Percentiles rank a stretch among this genome's conserved stretches.
Conservation (phyloP, 2,888 invertebrate genomes). For the Drosophila helvetica region DNA sequence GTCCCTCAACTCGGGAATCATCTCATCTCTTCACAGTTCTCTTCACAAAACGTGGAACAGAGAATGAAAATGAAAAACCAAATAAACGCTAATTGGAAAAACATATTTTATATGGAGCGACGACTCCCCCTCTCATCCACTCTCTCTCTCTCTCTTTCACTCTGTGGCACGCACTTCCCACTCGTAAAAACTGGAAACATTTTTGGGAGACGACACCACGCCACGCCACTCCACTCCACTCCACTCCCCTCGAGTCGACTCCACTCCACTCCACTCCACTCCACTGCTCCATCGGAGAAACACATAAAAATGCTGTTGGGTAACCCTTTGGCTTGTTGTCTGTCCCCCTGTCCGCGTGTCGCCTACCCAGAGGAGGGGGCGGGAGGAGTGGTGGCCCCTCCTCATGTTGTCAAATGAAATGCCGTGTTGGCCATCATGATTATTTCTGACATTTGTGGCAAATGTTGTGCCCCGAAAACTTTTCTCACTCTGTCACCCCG, state of each 20-base stretch:
- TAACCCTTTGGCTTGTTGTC: conserved; percentile 63
- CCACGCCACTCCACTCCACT: too few relatives aligned
- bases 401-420: conserved; percentile 74
- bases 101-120: conserved; percentile 75
- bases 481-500: conserved; percentile 2
- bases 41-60: conserved; percentile 68
- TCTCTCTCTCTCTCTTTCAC: not conserved
- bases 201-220: conserved; percentile 54
- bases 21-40: conserved; percentile 43
- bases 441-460: conserved; percentile 80
- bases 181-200: conserved; percentile 74
- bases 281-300: not conserved
- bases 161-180: conserved; percentile 72
- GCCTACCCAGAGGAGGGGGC: not conserved
- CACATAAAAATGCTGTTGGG: conserved; percentile 60
- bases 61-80: conserved; percentile 73
- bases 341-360: conserved; percentile 19
- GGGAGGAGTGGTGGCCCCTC: conserved; percentile 40
- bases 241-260: too few relatives aligned
- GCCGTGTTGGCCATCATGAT: conserved; percentile 74
- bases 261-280: not conserved
- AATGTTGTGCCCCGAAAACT: conserved; percentile 54
- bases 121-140: not conserved
- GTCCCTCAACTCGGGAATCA: not conserved
- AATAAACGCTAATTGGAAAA: conserved; percentile 80